phyloP scores from a whole-genome alignment of 2,888 invertebrate genomes.

The Spisula solida region DNA sequence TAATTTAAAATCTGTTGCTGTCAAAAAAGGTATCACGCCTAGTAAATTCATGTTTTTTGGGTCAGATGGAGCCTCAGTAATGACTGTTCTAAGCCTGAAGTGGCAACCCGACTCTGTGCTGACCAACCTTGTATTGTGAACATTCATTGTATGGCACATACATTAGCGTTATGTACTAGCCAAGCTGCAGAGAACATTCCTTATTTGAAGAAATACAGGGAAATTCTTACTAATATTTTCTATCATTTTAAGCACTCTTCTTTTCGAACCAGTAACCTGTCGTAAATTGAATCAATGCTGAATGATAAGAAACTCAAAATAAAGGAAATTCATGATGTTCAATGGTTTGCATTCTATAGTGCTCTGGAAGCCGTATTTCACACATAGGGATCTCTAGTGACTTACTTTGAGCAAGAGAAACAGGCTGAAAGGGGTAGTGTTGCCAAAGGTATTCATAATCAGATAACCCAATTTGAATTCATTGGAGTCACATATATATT shows the following conservation, averaged over 20 bases:
- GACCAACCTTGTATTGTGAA: conserved; percentile 35
- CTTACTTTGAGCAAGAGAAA: not conserved
- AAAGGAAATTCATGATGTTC: conserved; percentile 33
- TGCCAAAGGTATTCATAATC: not conserved
- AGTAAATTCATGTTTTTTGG: no score
- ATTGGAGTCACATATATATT: not conserved
- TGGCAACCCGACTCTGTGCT: not conserved
- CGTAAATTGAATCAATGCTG: conserved; percentile 17
- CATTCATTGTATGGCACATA: conserved; percentile 44
- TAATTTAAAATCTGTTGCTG: conserved; percentile 8
- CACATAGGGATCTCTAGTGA: conserved; percentile 44
- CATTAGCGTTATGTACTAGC: conserved; percentile 2
- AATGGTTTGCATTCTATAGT: conserved; percentile 49
- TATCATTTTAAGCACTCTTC: conserved; percentile 50
- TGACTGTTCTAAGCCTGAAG: conserved; percentile 32
- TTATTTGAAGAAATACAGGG: conserved; percentile 33
- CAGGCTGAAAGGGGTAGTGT: not conserved
- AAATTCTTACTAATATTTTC: conserved; percentile 7
- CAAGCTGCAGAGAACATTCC: conserved; percentile 32
- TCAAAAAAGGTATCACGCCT: no score
- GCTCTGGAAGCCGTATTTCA: conserved; percentile 41
- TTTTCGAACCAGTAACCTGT: conserved; percentile 19
- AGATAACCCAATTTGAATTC: not conserved
- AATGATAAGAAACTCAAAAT: conserved; percentile 30
- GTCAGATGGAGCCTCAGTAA: conserved; percentile 38